Conservation (phyloP, 2,113 vertebrate genomes). For the Rhynchomys soricoides region DNA sequence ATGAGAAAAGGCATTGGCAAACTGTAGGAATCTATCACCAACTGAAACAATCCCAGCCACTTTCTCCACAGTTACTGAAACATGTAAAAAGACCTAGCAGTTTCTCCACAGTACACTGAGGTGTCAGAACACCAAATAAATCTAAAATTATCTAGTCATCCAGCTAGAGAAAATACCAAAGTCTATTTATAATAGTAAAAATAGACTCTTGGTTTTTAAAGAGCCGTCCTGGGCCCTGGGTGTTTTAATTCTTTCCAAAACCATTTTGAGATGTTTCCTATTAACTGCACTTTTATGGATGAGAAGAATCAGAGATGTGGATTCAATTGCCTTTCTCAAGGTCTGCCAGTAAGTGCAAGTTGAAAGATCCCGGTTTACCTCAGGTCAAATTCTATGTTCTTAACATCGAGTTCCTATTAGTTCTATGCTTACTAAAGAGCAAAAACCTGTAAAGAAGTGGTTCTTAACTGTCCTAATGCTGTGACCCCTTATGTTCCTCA, state of each 20-base stretch:
- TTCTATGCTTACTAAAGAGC: not conserved
- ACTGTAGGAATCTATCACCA: conserved; percentile 26
- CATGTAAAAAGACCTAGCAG: not conserved
- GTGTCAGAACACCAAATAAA: conserved; percentile 41
- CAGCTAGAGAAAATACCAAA: conserved; percentile 6
- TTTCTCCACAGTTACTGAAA: conserved; percentile 38
- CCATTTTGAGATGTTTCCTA: not conserved
- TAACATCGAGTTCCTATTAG: not conserved
- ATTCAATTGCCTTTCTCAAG: conserved; percentile 32
- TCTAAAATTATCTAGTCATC: conserved; percentile 1
- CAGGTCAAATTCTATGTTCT: not conserved
- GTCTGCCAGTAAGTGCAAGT: not conserved
- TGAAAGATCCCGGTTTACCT: conserved; percentile 45
- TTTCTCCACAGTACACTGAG: not conserved
- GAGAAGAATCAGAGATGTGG: conserved; percentile 23
- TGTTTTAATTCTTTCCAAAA: conserved; percentile 43
- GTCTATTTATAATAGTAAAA: not conserved
- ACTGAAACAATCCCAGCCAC: conserved; percentile 37
- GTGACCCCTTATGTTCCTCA: not conserved
- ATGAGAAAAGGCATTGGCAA: not conserved
- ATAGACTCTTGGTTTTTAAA: not conserved
- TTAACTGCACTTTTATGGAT: not conserved
- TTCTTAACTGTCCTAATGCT: not conserved
- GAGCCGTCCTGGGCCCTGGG: not conserved
- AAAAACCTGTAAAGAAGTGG: not conserved